Conservation (phyloP, 2,797 vertebrate species). For the Etheostoma nigrum region DNA sequence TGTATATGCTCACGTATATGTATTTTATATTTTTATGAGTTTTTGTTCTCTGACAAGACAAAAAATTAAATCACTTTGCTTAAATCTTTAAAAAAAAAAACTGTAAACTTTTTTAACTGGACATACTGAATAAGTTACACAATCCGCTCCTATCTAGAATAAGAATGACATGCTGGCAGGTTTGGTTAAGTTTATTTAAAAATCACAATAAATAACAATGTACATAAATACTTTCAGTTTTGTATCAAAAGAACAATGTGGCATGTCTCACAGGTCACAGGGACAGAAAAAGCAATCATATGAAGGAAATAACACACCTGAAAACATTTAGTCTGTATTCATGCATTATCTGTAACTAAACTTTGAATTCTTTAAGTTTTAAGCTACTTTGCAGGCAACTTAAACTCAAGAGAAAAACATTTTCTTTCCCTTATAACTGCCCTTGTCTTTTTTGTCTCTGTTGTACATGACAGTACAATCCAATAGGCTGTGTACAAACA, state of each 20-base stretch:
- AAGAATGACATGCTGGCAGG: conserved; percentile 2
- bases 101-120: no score
- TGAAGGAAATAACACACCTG: not conserved
- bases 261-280: not conserved
- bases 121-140: no score
- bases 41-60: no score
- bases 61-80: not conserved
- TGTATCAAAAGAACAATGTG: conserved; percentile 22
- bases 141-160: not conserved
- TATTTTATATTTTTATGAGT: not conserved
- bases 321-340: conserved; percentile 20
- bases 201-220: conserved; percentile 65
- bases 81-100: not conserved
- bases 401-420: conserved; percentile 3
- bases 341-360: conserved; percentile 1
- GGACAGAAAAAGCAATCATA: conserved; percentile 25
- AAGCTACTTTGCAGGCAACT: not conserved
- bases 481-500: not conserved
- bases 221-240: conserved; percentile 63
- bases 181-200: conserved; percentile 57
- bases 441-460: not conserved
- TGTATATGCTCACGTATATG: no score
- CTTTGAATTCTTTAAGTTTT: not conserved
- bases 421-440: not conserved
- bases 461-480: not conserved